phyloP scores from a whole-genome alignment of 2,797 vertebrate species.

The Pelochelys cantorii region DNA sequence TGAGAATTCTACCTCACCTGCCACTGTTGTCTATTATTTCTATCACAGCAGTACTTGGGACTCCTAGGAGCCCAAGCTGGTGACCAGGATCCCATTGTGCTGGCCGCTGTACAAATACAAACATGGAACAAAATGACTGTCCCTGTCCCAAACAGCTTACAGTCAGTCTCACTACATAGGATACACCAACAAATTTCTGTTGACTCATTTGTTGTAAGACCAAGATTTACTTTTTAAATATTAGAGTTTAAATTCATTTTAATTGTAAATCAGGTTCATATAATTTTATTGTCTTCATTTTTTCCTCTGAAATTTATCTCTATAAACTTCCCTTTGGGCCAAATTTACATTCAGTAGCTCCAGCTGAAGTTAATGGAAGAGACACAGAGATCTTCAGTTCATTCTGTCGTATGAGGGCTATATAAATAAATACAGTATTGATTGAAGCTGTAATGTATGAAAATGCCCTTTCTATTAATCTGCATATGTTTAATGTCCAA shows the following conservation, averaged over 20 bases:
- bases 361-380: not conserved
- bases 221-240: not conserved
- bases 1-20: not conserved
- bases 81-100: not conserved
- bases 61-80: too few relatives aligned
- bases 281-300: not conserved
- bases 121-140: not conserved
- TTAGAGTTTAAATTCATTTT: not conserved
- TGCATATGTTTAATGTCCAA: constrained; percentile 42
- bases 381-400: not conserved
- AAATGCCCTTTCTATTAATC: constrained; percentile 38
- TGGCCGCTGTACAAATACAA: not conserved
- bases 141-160: not conserved
- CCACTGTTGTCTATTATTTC: not conserved
- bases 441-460: not conserved
- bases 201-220: not conserved
- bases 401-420: constrained; percentile 28
- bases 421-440: not conserved
- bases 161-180: not conserved
- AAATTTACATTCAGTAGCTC: not conserved
- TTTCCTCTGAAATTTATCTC: not conserved
- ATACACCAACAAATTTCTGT: not conserved
- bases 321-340: not conserved
- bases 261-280: not conserved
- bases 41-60: not conserved